Evolutionary conservation across 1,140 invertebrate species (phyloP), one percentile per base, ranked within the genome.

Genomic region (Coptotermes formosanus): DNA sequence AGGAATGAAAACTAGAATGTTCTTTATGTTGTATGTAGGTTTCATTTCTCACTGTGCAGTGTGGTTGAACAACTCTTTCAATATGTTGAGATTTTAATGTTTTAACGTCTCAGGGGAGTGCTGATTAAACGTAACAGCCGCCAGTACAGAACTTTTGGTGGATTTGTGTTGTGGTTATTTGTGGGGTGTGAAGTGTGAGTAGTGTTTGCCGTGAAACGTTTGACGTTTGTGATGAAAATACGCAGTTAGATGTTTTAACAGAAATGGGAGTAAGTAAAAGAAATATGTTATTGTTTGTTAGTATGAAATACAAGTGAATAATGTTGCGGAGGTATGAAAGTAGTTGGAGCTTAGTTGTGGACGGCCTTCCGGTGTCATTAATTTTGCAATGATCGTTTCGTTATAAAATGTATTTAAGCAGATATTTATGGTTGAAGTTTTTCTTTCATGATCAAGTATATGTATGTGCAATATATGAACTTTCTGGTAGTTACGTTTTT

Each of bases 151-250:
- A 75, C n/a, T 75, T n/a, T 30, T 75, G 25, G 64, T 75, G 64
- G n/a, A n/a, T n/a, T n/a, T n/a, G n/a, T n/a, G n/a, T n/a, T n/a
- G n/a, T n/a, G n/a, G n/a, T n/a, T n/a, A n/a, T 75, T 75, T 38
- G 0, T 75, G 25, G 64, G 9, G 64, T 14, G n/a, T 75, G 25
- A 30, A 30, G 25, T 9, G 16, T 75, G 25, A 30, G 14, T 16
- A 12, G 64, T 75, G 64, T 75, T 6, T 64, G 14, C 4, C 8
- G 59, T 75, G 64, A 30, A 75, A 75, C n/a, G 11, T 75, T 75
- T 75, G 64, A 75, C 64, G 30, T 75, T 75, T 75, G 30, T 75
- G 64, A 75, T 75, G 64, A 75, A 75, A n/a, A 75, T 2, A 75
- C n/a, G 16, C 25, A n/a, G n/a, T 75, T 75, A 30, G 2, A 75